Percentiles rank a stretch among this genome's conserved stretches.
Evolutionary conservation across 2,797 vertebrate genomes (phyloP).

Genomic region (Syncerus caffer): DNA sequence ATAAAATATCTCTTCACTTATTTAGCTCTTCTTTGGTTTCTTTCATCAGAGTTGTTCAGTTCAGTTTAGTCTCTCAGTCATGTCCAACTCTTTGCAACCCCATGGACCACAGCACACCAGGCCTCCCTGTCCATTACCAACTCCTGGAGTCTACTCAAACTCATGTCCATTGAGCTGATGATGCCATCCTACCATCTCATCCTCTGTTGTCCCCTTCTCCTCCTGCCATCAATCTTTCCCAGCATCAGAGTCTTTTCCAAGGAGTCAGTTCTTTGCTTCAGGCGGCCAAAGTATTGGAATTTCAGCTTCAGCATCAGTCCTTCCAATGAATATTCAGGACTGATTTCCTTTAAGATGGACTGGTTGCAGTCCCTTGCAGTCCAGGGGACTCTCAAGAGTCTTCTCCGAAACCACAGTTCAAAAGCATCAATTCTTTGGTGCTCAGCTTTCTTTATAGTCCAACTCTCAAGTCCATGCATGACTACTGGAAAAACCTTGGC

Average conservation of each 20-base stretch:
- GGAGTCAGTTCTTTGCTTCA: background rate
- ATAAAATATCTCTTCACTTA: background rate
- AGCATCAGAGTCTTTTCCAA: background rate
- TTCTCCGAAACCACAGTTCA: background rate
- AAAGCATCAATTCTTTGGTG: rapidly evolving
- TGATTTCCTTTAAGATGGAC: background rate
- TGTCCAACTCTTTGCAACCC: background rate
- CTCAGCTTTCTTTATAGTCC: background rate
- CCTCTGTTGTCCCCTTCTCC: background rate
- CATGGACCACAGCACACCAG: background rate
- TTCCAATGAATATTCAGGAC: background rate
- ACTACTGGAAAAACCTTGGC: background rate
- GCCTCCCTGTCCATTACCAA: background rate
- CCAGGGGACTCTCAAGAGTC: background rate
- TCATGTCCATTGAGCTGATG: background rate
- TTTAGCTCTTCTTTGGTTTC: background rate
- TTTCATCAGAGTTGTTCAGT: background rate
- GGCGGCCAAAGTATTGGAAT: background rate
- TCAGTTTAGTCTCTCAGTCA: background rate
- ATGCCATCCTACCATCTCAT: background rate
- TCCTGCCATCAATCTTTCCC: background rate
- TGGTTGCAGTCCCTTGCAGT: background rate
- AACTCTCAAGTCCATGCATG: background rate
- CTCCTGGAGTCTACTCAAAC: background rate
- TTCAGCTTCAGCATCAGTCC: background rate